Evolutionary conservation across 1,140 invertebrate species (phyloP), one percentile per base, ranked within the genome.

Genomic region (Vollenhovia emeryi): DNA sequence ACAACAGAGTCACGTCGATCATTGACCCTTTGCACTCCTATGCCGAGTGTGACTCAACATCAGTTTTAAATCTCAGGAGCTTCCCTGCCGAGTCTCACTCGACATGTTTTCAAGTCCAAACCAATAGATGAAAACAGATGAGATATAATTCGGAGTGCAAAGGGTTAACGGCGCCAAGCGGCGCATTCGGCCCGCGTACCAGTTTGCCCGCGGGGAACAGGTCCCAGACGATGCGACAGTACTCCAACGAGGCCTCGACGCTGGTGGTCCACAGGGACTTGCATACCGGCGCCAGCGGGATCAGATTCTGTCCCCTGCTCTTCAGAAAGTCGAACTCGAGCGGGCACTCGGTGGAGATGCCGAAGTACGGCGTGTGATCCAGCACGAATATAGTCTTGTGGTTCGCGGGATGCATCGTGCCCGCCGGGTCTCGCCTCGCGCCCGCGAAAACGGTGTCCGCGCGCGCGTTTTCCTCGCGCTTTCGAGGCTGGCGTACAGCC

Each of bases 301-400:
- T 98, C 91, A 96, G 96, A 93, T 95, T 96, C 82, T 96, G 95
- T 36, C 95, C 95, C 71, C 98, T 96, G 48, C 96, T 96, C 94
- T 98, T 97, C 0, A 97, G 94, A 90, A 98, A 97, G 94, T 99
- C 98, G 95, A 99, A 98, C 90, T 99, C 98, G 79, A 99, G 96
- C 27, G 96, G 96, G 93, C 97, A 96, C 88, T 99, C 98, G 80
- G 98, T 98, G 36, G 98, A 97, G 89, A 98, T 97, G 7, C 97
- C 96, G 94, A 99, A 99, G 92, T 98, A 97, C 13, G 98, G 97
- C 0, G 98, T 98, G 91, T 99, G 98, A 92, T 99, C 99, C 76
- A 99, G 94, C 3, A 99, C 97, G 95, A 99, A 98, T 74, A 99
- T 97, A 3, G 98, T 99, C 95, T 99, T 99, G 92, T 99, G 98